phyloP scores from a whole-genome alignment of 2,113 vertebrate species.

The Pollachius pollachius region DNA sequence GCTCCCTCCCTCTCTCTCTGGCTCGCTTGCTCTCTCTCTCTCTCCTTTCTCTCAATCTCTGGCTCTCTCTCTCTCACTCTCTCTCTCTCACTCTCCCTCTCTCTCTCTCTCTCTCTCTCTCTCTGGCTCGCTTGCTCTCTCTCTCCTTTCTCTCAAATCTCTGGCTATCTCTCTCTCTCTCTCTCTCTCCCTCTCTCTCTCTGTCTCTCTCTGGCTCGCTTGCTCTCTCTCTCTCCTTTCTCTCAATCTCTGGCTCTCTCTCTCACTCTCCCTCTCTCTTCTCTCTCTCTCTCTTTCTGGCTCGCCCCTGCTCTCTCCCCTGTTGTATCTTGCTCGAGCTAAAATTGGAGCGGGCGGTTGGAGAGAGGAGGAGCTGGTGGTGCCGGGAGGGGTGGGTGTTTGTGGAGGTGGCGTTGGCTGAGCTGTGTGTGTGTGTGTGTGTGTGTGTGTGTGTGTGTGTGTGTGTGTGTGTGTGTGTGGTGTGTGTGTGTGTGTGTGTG shows the following conservation, averaged over 20 bases:
- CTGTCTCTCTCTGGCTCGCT: no score
- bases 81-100: no score
- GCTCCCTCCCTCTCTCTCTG: no score
- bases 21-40: no score
- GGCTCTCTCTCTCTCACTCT: constrained; percentile 37
- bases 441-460: constrained; percentile 23
- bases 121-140: no score
- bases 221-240: no score
- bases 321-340: constrained; percentile 32
- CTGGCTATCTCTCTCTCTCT: constrained; percentile 14
- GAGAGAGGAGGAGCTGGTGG: background rate
- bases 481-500: constrained; percentile 17
- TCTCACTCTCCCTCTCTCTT: no score
- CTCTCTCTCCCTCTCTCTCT: no score
- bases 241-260: constrained; percentile 25
- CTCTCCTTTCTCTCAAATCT: constrained; percentile 2
- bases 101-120: background rate
- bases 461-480: constrained; percentile 1
- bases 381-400: no score
- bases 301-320: constrained; percentile 3
- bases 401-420: no score
- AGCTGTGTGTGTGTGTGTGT: constrained; percentile 5
- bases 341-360: constrained; percentile 19
- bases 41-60: constrained; percentile 1
- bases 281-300: no score